These are phyloP conservation scores for Rhamnusium bicolor DNA, from an alignment of 2,888 invertebrate species.

Conservation along the genomic window DNA sequence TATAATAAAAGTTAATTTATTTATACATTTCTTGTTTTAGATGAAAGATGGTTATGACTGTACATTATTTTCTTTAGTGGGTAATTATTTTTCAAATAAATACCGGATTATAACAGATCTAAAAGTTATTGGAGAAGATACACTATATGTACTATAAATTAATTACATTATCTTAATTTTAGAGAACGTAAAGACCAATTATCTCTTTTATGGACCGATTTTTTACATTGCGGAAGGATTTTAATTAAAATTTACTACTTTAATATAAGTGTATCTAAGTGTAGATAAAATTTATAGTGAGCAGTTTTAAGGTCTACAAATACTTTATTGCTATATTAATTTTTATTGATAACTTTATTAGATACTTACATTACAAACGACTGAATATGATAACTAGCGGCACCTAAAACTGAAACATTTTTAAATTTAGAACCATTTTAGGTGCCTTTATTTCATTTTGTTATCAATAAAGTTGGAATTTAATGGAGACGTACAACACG, in stretches of 20 bases:
- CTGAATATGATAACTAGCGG: neutral
- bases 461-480: neutral
- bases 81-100: neutral
- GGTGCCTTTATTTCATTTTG: neutral
- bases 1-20: no score
- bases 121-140: neutral
- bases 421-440: neutral
- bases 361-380: neutral
- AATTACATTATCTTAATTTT: neutral
- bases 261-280: neutral
- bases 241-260: neutral
- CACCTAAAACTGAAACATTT: neutral
- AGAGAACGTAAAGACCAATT: neutral
- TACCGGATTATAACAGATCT: neutral
- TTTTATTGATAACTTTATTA: neutral
- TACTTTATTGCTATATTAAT: neutral
- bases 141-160: neutral
- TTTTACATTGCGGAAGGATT: neutral
- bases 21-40: no score
- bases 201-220: neutral
- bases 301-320: neutral
- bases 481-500: neutral
- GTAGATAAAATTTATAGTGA: neutral
- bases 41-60: no score
- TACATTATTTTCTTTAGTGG: neutral